Conservation (phyloP, 2,888 invertebrate genomes). For the Chrysina gloriosa region DNA sequence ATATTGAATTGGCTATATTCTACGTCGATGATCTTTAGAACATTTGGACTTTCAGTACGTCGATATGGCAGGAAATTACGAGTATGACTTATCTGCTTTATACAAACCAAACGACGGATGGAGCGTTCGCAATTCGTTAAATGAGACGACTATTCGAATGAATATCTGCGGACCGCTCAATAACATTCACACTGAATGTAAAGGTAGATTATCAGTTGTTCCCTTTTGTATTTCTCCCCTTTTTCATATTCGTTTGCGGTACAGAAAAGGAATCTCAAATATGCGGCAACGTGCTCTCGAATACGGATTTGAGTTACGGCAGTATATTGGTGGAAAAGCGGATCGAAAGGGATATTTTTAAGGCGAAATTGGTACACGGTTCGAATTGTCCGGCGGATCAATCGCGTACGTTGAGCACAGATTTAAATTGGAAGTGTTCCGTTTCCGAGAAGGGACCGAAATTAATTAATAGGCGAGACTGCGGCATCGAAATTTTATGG, state of each 20-base stretch:
- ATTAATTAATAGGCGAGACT: neutral
- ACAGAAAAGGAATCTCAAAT: slow-evolving; percentile 12
- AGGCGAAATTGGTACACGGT: slow-evolving; percentile 7
- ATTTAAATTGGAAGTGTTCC: slow-evolving; percentile 29
- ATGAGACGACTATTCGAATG: neutral
- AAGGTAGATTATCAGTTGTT: neutral
- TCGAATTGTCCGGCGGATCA: neutral
- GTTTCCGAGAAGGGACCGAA: slow-evolving; percentile 6
- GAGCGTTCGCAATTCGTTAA: neutral
- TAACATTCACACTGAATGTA: neutral
- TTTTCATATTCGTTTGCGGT: neutral
- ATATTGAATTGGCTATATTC: too few relatives aligned
- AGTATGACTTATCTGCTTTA: slow-evolving; percentile 23
- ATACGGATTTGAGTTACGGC: slow-evolving; percentile 6
- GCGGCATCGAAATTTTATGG: slow-evolving; percentile 22
- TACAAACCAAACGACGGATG: neutral
- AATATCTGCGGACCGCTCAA: slow-evolving; percentile 23
- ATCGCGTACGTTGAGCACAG: neutral
- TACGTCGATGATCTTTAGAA: too few relatives aligned
- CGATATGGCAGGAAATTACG: neutral
- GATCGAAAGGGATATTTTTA: neutral
- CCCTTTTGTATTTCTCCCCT: neutral
- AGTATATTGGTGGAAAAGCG: neutral
- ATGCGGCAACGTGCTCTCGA: neutral
- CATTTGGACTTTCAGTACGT: slow-evolving; percentile 14